These are phyloP conservation scores for Orchesella flavescens DNA, from an alignment of 2,888 invertebrate species.

Conservation along the genomic window DNA sequence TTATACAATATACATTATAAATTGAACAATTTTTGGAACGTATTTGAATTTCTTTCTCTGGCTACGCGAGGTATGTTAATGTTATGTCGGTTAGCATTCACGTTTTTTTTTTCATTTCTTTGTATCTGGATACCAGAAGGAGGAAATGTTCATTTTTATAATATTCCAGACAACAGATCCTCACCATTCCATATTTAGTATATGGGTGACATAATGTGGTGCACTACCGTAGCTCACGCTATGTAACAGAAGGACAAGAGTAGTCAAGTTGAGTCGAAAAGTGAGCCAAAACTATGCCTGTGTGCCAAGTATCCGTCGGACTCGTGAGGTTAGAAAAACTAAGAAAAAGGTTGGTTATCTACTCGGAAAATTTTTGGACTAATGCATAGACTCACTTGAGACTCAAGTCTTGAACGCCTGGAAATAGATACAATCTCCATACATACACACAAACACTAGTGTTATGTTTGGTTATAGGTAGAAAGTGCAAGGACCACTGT, in stretches of 20 bases:
- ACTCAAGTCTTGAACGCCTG: too few species aligned
- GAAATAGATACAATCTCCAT: too few species aligned
- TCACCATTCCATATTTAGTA: too few species aligned
- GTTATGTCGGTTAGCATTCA: too few species aligned
- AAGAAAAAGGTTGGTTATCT: conserved; percentile 5
- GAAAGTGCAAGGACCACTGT: neutral
- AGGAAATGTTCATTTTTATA: neutral
- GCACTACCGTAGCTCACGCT: neutral
- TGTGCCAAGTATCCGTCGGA: conserved; percentile 18
- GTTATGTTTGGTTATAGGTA: neutral
- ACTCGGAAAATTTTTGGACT: neutral
- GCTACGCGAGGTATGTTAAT: neutral
- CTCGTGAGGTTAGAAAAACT: neutral
- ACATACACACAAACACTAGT: neutral
- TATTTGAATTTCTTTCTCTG: neutral
- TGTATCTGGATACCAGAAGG: neutral
- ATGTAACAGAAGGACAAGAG: neutral
- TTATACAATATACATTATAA: too few species aligned
- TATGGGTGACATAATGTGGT: too few species aligned
- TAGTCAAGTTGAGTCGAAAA: neutral
- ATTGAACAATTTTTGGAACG: too few species aligned
- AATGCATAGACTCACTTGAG: too few species aligned
- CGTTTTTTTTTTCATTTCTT: too few species aligned
- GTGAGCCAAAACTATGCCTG: conserved; percentile 18
- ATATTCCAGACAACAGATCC: neutral